Evolutionary conservation across 92 coral and sea anemone species (phyloP), one percentile per base, ranked within the genome.

Genomic region (Parazoanthus darwini): DNA sequence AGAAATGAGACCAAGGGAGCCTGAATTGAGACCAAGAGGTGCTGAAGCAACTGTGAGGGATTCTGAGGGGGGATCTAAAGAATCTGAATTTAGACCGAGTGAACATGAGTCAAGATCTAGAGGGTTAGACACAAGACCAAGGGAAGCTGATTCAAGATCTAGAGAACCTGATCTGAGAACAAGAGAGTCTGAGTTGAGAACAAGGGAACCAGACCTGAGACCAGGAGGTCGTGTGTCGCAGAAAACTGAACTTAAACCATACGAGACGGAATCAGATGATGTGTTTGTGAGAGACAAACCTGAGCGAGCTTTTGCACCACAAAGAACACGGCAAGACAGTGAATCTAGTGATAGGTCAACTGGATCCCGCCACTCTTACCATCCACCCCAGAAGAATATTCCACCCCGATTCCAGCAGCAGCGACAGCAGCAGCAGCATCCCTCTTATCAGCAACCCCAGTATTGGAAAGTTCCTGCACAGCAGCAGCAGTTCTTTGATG

Each of bases 361-460:
- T 66, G 93, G 91, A 68, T 51, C 90, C 36, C 88, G 96, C 0
- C 92, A 95, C 42, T 85, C 94, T 51, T 92, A 91, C 89, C 92
- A 89, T 82, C 93, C 92, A 73, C 92, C 87, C 77, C 93, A 91
- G 67, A 91, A 94, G 78, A 93, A 91, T 71, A 86, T 95, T 73
- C 98, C 98, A 63, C 98, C 98, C 73, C 90, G 98, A 16, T 95
- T 95, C 70, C 96, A 89, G 56, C 93, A 90, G 35, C 97, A 91
- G 83, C 86, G 85, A 18, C 91, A 92, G 68, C 94, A 92, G 75
- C 85, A 86, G 50, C 95, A 89, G 77, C 89, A 93, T 39, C 93
- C 89, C 51, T 72, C 91, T 46, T 85, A 90, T 48, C 90, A 88
- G 38, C 74, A 82, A 22, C 87, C 42, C 42, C 87, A 68, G 13